Evolutionary conservation across 2,113 vertebrate genomes (phyloP).

Genomic region (Phoxinus phoxinus): DNA sequence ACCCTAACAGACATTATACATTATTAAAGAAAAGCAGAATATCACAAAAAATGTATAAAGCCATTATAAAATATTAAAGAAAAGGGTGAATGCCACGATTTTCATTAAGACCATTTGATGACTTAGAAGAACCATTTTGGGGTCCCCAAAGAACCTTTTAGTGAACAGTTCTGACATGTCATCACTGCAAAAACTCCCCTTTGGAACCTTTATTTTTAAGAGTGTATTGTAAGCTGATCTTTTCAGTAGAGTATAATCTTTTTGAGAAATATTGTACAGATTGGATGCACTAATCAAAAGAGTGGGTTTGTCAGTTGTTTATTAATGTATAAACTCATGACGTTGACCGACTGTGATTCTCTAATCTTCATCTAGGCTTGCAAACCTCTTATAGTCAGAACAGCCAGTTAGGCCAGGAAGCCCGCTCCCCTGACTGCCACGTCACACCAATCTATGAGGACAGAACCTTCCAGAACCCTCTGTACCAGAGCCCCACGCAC

Average conservation of each 20-base stretch:
- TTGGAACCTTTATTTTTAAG: background rate
- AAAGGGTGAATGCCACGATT: background rate
- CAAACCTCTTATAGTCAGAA: slow-evolving; percentile 76
- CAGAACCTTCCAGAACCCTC: slow-evolving; percentile 76
- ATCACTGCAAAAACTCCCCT: too few species aligned
- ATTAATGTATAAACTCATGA: slow-evolving; percentile 55
- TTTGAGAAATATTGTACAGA: background rate
- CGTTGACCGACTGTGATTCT: slow-evolving; percentile 46
- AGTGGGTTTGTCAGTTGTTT: background rate
- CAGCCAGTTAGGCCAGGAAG: slow-evolving; percentile 80
- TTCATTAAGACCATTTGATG: background rate
- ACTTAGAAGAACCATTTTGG: too few species aligned
- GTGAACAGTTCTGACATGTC: too few species aligned
- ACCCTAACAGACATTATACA: background rate
- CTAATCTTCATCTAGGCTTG: slow-evolving; percentile 65
- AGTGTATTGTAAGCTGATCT: background rate
- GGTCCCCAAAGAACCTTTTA: too few species aligned
- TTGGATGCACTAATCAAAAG: slow-evolving; percentile 16
- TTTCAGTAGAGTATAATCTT: background rate
- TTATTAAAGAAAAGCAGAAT: background rate
- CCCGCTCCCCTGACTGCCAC: slow-evolving; percentile 90
- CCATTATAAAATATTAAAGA: background rate
- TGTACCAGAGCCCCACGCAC: slow-evolving; percentile 77
- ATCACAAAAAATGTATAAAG: too few species aligned
- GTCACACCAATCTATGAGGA: slow-evolving; percentile 94